Conservation (phyloP, 2,113 vertebrate genomes). For the Melanerpes formicivorus region DNA sequence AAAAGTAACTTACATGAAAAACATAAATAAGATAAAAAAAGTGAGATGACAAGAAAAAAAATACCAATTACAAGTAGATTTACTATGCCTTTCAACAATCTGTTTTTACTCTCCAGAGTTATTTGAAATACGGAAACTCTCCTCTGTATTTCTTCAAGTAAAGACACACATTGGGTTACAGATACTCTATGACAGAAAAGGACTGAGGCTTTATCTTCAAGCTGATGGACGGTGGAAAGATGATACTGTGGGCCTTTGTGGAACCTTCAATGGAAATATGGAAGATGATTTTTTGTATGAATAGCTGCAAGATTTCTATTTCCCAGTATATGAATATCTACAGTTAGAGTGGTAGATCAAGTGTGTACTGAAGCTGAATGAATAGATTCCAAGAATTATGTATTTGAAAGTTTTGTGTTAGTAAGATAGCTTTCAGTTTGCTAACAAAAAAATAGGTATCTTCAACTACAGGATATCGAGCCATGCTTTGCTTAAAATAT, state of each 20-base stretch:
- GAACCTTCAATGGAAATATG: slow-evolving; percentile 96
- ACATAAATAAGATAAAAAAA: not conserved
- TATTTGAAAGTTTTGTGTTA: not conserved
- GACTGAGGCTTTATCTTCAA: slow-evolving; percentile 91
- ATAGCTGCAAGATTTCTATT: not conserved
- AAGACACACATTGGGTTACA: slow-evolving; percentile 84
- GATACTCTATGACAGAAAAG: slow-evolving; percentile 88
- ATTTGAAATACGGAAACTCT: slow-evolving; percentile 89
- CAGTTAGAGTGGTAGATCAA: not conserved
- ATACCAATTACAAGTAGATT: not conserved
- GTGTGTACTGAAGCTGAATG: not conserved
- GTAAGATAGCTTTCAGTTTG: not conserved
- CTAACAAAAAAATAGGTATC: not conserved
- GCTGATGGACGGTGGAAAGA: slow-evolving; percentile 88
- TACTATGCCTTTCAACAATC: not conserved
- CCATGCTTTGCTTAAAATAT: not conserved
- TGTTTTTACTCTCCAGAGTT: slow-evolving; percentile 76
- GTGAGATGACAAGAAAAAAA: not conserved
- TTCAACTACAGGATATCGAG: not conserved
- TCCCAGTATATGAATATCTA: not conserved
- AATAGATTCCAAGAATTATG: not conserved
- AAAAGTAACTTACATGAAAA: not conserved
- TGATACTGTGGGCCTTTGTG: slow-evolving; percentile 91
- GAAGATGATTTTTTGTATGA: slow-evolving; percentile 96
- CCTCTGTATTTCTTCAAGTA: slow-evolving; percentile 91